Evolutionary conservation across 2,888 invertebrate genomes (phyloP).

Genomic region (Harpagoxenus sublaevis): DNA sequence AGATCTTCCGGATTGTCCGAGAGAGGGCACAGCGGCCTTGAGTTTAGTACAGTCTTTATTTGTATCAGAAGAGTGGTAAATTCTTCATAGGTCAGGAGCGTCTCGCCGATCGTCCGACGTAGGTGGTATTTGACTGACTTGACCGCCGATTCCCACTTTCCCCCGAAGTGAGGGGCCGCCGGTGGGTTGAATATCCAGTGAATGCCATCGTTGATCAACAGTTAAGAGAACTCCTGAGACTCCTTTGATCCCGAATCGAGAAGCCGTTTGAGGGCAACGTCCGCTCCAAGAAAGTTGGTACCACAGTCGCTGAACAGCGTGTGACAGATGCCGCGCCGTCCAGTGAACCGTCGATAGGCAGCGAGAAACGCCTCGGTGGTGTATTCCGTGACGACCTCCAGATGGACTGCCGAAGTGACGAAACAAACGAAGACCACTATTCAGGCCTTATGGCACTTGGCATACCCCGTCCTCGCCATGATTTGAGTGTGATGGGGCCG

Average conservation of each 20-base stretch:
- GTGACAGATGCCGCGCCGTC: not conserved
- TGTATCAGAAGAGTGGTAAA: not conserved
- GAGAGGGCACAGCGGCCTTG: too few relatives aligned
- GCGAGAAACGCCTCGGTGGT: not conserved
- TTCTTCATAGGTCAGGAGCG: not conserved
- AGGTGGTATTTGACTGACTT: constrained; percentile 12
- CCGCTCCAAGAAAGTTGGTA: not conserved
- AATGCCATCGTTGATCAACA: too few relatives aligned
- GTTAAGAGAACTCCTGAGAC: too few relatives aligned
- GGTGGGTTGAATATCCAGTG: not conserved
- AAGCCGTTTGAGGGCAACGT: not conserved
- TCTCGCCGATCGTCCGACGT: not conserved
- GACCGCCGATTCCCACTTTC: constrained; percentile 8
- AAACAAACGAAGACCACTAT: constrained; percentile 13
- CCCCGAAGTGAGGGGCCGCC: constrained; percentile 3
- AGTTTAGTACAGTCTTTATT: too few relatives aligned
- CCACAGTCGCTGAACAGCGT: not conserved
- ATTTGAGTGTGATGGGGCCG: not conserved
- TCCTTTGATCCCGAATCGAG: not conserved
- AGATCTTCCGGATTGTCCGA: too few relatives aligned
- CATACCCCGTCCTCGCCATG: not conserved
- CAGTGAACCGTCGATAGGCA: not conserved
- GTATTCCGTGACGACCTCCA: not conserved
- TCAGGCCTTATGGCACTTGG: too few relatives aligned
- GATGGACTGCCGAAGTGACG: not conserved